Evolutionary conservation across 2,113 vertebrate genomes (phyloP).

Genomic region (Tenrec ecaudatus): DNA sequence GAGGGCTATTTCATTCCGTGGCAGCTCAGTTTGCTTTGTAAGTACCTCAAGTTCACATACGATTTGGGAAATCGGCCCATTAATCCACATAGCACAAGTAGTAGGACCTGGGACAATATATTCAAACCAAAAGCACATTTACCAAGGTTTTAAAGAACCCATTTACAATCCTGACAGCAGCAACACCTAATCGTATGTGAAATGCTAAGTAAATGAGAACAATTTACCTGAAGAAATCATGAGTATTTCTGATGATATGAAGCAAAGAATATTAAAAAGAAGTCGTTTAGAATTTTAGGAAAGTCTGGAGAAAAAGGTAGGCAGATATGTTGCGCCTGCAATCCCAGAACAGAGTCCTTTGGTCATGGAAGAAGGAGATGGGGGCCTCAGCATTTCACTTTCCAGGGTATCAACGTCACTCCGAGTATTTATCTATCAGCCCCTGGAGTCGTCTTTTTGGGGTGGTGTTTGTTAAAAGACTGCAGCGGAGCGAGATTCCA

Average conservation of each 20-base stretch:
- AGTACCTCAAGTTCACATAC: not conserved
- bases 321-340: not conserved
- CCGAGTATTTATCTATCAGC: not conserved
- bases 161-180: not conserved
- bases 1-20: not conserved
- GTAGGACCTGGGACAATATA: not conserved
- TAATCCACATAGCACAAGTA: constrained; percentile 11
- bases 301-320: not conserved
- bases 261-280: not conserved
- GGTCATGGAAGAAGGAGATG: too few relatives aligned
- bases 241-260: not conserved
- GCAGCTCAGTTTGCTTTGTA: not conserved
- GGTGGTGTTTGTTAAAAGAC: too few relatives aligned
- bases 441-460: not conserved
- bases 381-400: too few relatives aligned
- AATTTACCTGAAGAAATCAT: not conserved
- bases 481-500: not conserved
- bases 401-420: too few relatives aligned
- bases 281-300: not conserved
- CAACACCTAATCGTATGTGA: not conserved
- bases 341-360: too few relatives aligned
- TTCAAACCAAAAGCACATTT: not conserved
- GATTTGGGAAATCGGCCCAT: not conserved
- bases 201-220: not conserved
- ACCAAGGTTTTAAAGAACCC: not conserved